phyloP scores from a whole-genome alignment of 2,797 vertebrate species.

The Miichthys miiuy region DNA sequence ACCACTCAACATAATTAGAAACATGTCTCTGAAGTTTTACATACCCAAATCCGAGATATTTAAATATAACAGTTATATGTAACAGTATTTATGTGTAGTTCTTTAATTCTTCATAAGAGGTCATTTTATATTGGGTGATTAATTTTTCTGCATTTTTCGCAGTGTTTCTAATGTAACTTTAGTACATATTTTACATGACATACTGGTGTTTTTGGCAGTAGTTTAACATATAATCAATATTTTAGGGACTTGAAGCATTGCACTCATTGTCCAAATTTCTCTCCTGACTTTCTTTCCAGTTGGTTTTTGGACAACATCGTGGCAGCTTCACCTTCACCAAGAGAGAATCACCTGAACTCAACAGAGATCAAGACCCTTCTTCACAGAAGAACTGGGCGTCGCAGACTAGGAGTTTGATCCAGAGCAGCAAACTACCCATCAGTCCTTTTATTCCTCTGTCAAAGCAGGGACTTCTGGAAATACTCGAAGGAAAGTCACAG shows the following conservation, averaged over 20 bases:
- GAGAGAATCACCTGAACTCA: constrained; percentile 51
- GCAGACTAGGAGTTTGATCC: constrained; percentile 54
- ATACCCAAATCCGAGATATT: background rate
- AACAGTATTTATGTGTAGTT: background rate
- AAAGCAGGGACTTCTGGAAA: constrained; percentile 81
- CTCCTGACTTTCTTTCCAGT: constrained; percentile 68
- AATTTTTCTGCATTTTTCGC: background rate
- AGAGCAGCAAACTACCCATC: constrained; percentile 78
- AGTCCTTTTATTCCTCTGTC: constrained; percentile 64
- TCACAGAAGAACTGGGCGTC: constrained; percentile 55
- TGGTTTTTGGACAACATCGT: constrained; percentile 80
- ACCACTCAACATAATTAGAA: background rate
- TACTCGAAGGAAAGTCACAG: constrained; percentile 71
- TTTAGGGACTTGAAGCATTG: background rate
- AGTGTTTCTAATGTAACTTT: background rate
- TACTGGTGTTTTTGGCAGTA: too few species aligned
- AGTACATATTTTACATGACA: background rate
- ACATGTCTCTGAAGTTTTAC: background rate
- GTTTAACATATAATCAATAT: background rate
- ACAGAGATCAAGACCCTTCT: constrained; percentile 25
- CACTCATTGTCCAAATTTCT: constrained; percentile 1
- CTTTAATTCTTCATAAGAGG: background rate
- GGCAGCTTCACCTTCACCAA: constrained; percentile 67
- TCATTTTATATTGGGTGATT: too few species aligned
- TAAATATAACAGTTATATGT: background rate